Percentiles rank a stretch among this genome's conserved stretches.
These are phyloP conservation scores for Pogonomyrmex californicus DNA, from an alignment of 1,140 invertebrate species.

Conservation along the genomic window DNA sequence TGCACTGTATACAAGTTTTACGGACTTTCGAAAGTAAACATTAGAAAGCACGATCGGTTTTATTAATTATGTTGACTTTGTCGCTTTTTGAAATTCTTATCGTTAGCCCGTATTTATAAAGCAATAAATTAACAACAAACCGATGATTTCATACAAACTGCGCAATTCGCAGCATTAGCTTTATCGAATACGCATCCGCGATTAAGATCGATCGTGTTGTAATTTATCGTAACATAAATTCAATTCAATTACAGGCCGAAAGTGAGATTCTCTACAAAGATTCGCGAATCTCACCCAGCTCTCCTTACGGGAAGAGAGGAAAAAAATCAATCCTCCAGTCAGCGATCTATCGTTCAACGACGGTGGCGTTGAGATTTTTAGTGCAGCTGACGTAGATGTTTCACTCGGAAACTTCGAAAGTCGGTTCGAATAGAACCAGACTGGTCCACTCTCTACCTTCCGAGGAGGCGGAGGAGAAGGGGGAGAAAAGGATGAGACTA, in stretches of 20 bases:
- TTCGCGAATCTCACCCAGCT: neutral
- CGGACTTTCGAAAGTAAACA: constrained; percentile 4
- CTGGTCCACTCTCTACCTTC: constrained; percentile 38
- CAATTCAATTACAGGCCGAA: constrained; percentile 10
- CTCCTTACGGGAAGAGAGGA: neutral
- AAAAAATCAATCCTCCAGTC: neutral
- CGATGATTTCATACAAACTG: neutral
- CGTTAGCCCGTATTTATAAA: neutral
- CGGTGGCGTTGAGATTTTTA: constrained; percentile 18
- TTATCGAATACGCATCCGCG: neutral
- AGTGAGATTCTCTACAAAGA: neutral
- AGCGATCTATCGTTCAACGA: constrained; percentile 40
- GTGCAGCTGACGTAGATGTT: neutral
- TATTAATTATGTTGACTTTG: constrained; percentile 16
- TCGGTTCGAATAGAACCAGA: constrained; percentile 50
- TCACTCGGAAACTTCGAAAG: constrained; percentile 49
- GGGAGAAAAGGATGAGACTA: neutral
- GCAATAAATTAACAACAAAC: neutral
- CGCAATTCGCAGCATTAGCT: neutral
- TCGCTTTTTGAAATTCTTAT: constrained; percentile 5
- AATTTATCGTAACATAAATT: constrained; percentile 28
- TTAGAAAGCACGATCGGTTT: constrained; percentile 19
- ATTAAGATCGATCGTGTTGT: neutral
- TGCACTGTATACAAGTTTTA: neutral
- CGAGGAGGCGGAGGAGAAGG: neutral